These are phyloP conservation scores for Emydocephalus ijimae DNA, from an alignment of 2,113 vertebrate species.

Conservation along the genomic window DNA sequence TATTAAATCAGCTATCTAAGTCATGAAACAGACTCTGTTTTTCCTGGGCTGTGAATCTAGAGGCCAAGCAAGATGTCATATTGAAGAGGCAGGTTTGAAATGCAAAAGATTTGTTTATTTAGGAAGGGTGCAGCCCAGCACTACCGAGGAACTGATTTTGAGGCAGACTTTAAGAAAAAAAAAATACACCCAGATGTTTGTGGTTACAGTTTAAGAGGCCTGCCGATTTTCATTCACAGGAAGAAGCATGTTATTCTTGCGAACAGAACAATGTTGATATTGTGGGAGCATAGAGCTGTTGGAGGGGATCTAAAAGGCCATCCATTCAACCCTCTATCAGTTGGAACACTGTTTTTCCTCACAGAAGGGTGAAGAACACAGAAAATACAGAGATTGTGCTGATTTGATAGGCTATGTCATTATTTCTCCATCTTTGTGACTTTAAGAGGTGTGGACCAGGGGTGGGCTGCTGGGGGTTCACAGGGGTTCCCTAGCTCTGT, in stretches of 20 bases:
- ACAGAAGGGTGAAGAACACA: background rate
- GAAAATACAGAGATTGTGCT: background rate
- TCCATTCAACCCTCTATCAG: background rate
- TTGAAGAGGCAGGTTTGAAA: background rate
- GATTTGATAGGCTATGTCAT: background rate
- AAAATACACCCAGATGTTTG: background rate
- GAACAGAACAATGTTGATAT: background rate
- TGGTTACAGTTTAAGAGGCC: background rate
- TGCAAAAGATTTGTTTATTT: background rate
- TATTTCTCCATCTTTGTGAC: too few species aligned
- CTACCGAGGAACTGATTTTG: background rate
- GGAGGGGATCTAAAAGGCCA: too few species aligned
- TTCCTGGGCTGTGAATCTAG: background rate
- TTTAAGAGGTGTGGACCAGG: too few species aligned
- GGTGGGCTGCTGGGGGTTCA: too few species aligned
- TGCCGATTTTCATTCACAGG: background rate
- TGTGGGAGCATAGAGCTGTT: background rate
- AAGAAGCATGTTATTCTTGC: background rate
- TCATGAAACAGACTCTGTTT: background rate
- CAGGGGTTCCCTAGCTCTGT: too few species aligned
- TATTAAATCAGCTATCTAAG: background rate
- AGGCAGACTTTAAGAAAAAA: background rate
- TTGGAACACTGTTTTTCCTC: background rate
- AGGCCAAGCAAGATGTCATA: background rate
- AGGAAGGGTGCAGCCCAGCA: background rate